Evolutionary conservation across 2,113 vertebrate genomes (phyloP), one percentile per base, ranked within the genome.

Genomic region (Bettongia penicillata): DNA sequence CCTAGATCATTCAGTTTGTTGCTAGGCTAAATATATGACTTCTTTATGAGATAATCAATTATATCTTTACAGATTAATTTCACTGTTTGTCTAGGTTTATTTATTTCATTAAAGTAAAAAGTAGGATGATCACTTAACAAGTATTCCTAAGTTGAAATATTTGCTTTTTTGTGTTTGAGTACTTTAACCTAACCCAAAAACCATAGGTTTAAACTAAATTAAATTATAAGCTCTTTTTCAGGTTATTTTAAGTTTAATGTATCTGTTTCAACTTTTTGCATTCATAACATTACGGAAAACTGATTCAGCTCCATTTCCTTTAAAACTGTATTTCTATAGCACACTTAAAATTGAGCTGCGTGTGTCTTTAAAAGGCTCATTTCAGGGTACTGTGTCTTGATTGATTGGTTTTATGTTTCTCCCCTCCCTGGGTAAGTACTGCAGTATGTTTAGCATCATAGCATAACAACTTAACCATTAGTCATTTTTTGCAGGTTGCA

Each of bases 221-320:
- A 61, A 0, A 91, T 92, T 53, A 91, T 90, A 47, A 3, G 89
- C 77, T 93, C 43, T 93, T 95, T 49, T 93, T 91, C 91, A 28
- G 95, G 48, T 95, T 96, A 90, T 47, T 94, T 90, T 8, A 96
- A 50, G 16, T 94, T 94, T 96, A 51, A 93, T 89, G 37, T 94
- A 92, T 93, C 49, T 92, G 51, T 96, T 97, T 91, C 55, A 97
- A 94, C 28, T 92, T 11, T 47, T 94, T 28, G 3, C 19, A 93
- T 93, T 95, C 96, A 37, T 94, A 95, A 95, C 19, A 68, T 23
- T 77, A 97, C 90, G 26, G 95, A 96, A 97, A 55, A 2, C 19
- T 92, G 52, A 93, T 22, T 95, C 10, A 96, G 95, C 23, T 50
- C 90, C 77, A 93, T 94, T 95, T 95, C 91, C 61, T 92, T 94